Conservation (phyloP, 2,888 invertebrate species). For the Limnephilus marmoratus region DNA sequence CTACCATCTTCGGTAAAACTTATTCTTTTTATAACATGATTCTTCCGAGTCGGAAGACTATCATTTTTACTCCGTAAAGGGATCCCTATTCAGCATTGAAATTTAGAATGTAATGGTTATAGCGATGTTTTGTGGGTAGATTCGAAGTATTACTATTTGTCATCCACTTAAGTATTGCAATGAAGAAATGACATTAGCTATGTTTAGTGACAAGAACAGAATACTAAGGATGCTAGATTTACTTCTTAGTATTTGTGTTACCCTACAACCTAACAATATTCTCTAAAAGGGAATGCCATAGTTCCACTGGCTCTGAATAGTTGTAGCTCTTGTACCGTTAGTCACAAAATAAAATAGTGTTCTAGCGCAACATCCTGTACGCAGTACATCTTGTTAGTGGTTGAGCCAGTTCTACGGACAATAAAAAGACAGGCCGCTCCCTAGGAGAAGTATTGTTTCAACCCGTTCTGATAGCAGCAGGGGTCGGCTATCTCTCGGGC, state of each 20-base stretch:
- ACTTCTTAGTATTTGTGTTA: no score
- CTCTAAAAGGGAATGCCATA: not conserved
- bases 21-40: not conserved
- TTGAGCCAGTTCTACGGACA: constrained; percentile 20
- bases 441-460: constrained; percentile 39
- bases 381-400: constrained; percentile 14
- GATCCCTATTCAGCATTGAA: no score
- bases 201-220: not conserved
- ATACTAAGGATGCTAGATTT: not conserved
- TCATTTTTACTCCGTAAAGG: no score
- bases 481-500: constrained; percentile 43
- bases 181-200: not conserved
- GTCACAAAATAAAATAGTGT: not conserved
- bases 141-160: no score
- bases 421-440: constrained; percentile 33
- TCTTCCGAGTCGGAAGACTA: no score
- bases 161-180: no score
- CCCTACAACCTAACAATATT: no score
- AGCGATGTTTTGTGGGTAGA: no score
- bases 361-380: not conserved
- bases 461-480: constrained; percentile 35
- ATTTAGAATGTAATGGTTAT: no score
- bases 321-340: not conserved
- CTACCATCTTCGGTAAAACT: not conserved
- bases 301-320: not conserved